Conservation (phyloP, 2,888 invertebrate genomes). For the Gryllus longicercus region DNA sequence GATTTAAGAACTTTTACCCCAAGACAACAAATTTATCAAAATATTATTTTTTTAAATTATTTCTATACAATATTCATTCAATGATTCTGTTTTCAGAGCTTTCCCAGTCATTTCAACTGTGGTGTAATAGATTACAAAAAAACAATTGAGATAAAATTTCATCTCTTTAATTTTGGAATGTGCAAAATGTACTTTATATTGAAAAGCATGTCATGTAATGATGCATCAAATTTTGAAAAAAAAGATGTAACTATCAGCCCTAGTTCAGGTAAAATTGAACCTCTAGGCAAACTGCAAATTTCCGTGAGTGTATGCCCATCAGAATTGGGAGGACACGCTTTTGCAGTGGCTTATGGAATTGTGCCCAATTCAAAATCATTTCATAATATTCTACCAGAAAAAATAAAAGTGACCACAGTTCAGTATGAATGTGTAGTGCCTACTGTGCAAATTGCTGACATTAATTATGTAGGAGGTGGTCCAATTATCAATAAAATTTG, state of each 20-base stretch:
- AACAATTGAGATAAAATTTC: neutral
- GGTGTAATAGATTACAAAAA: neutral
- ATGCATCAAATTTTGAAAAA: neutral
- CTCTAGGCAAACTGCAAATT: neutral
- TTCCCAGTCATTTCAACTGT: neutral
- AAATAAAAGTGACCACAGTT: neutral
- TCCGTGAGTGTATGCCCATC: neutral
- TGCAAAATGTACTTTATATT: slow-evolving; percentile 17
- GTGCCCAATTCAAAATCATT: neutral
- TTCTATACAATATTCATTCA: too few species aligned
- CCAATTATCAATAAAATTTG: slow-evolving; percentile 44
- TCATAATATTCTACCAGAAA: neutral
- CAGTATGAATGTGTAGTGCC: slow-evolving; percentile 39
- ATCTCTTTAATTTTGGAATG: slow-evolving; percentile 18
- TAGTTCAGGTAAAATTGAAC: neutral
- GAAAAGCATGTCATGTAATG: neutral
- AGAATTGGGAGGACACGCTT: neutral
- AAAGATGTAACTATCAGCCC: neutral
- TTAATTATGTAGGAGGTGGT: slow-evolving; percentile 42
- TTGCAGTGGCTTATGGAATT: neutral
- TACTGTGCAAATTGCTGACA: slow-evolving; percentile 46
- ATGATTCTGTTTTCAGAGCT: neutral
- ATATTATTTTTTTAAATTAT: too few species aligned
- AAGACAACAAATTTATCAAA: too few species aligned
- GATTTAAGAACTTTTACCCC: too few species aligned